These are phyloP conservation scores for Pyrrhosoma nymphula DNA, from an alignment of 2,888 invertebrate genomes.

Conservation along the genomic window DNA sequence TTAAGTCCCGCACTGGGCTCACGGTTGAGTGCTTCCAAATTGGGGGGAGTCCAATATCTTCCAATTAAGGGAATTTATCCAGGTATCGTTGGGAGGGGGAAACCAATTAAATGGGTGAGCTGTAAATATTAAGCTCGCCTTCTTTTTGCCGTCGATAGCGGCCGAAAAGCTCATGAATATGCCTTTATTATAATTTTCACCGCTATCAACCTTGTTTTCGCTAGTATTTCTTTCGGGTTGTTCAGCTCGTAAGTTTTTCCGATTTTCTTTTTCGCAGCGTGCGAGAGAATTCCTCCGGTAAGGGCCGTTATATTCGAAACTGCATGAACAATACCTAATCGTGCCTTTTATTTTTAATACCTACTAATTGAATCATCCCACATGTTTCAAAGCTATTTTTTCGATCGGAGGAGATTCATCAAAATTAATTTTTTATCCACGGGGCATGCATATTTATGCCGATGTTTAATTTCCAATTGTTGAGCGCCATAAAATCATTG, in stretches of 20 bases:
- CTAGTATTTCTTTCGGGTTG: not conserved
- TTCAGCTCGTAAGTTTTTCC: not conserved
- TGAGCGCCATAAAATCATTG: too few relatives aligned
- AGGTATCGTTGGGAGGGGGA: not conserved
- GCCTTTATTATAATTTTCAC: not conserved
- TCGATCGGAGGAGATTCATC: not conserved
- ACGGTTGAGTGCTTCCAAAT: slow-evolving; percentile 11
- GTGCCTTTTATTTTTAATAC: not conserved
- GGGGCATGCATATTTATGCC: not conserved
- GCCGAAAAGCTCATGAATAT: not conserved
- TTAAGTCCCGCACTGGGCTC: not conserved
- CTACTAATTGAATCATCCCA: too few relatives aligned
- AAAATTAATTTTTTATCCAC: not conserved
- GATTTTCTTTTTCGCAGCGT: not conserved
- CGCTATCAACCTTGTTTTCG: not conserved
- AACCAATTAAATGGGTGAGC: not conserved
- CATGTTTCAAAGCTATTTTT: not conserved
- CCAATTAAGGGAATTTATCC: not conserved
- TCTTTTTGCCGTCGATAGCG: not conserved
- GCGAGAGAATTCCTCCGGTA: not conserved
- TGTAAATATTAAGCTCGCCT: not conserved
- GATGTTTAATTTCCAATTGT: not conserved
- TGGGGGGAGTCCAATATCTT: slow-evolving; percentile 2
- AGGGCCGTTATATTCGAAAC: not conserved
- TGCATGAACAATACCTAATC: not conserved